Conservation (phyloP, 92 coral and sea anemone genomes). For the Palythoa caribaeorum region DNA sequence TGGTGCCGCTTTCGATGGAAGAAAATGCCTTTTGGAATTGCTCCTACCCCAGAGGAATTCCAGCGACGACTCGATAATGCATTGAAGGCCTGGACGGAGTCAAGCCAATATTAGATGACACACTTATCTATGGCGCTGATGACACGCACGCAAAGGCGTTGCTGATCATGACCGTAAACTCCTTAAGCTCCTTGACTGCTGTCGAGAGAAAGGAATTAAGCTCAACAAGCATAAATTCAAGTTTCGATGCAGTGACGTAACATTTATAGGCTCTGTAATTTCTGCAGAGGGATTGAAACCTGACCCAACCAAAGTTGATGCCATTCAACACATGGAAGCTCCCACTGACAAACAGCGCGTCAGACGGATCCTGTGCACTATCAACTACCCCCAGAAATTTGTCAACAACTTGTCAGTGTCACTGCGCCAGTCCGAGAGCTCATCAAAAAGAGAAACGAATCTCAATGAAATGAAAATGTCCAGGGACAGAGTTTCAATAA, state of each 20-base stretch:
- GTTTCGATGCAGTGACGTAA: conserved; percentile 3
- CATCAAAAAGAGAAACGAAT: conserved; percentile 22
- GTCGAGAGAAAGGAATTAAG: conserved; percentile 31
- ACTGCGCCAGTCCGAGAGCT: conserved; percentile 20
- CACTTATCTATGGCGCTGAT: conserved; percentile 37
- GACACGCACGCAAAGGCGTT: conserved; percentile 28
- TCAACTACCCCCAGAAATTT: conserved; percentile 16
- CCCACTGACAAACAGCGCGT: background rate
- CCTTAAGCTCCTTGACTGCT: conserved; percentile 1
- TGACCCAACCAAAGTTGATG: conserved; percentile 12
- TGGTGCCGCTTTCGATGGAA: conserved; percentile 43
- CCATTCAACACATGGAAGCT: conserved; percentile 3
- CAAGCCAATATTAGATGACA: conserved; percentile 23
- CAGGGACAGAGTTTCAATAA: background rate
- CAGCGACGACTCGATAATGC: conserved; percentile 37
- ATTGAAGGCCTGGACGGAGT: conserved; percentile 37
- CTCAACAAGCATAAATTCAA: conserved; percentile 16
- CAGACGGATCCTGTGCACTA: background rate
- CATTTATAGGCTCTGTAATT: conserved; percentile 1
- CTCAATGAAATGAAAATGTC: conserved; percentile 24
- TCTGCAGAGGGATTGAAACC: conserved; percentile 20
- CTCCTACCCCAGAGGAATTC: conserved; percentile 50
- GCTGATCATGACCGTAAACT: conserved; percentile 45
- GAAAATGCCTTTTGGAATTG: conserved; percentile 39
- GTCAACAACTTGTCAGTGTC: background rate